Percentiles rank a stretch among this genome's conserved stretches.
phyloP scores from a whole-genome alignment of 1,140 invertebrate species.

The Melipona quadrifasciata region DNA sequence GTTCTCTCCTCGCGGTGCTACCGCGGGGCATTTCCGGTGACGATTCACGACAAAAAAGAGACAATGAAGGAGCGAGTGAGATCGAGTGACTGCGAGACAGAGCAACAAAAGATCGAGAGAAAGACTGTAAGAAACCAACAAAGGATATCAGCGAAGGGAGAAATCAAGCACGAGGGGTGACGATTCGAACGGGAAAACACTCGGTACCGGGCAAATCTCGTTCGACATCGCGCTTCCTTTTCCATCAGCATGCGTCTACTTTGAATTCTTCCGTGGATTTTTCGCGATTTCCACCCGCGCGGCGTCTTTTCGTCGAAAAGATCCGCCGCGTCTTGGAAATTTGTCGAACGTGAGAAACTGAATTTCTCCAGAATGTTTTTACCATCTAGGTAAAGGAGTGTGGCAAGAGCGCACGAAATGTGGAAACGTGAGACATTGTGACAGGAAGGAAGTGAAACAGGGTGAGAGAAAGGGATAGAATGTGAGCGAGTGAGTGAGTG shows the following conservation, averaged over 20 bases:
- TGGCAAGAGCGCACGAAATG: constrained; percentile 17
- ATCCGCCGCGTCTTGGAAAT: neutral
- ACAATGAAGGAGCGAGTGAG: constrained; percentile 18
- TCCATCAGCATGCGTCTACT: neutral
- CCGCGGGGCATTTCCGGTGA: constrained; percentile 51
- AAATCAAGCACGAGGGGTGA: neutral
- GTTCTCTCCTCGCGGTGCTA: constrained; percentile 21
- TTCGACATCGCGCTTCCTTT: constrained; percentile 16
- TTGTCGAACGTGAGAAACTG: neutral
- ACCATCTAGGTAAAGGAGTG: constrained; percentile 11
- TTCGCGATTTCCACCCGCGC: neutral
- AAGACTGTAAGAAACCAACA: constrained; percentile 34
- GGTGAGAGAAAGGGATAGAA: constrained; percentile 26
- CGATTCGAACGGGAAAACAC: constrained; percentile 12
- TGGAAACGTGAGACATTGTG: constrained; percentile 42
- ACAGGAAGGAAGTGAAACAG: constrained; percentile 46
- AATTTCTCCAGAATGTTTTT: neutral
- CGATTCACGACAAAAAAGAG: constrained; percentile 59
- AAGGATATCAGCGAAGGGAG: neutral
- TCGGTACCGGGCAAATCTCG: neutral
- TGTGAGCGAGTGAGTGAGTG: constrained; percentile 3
- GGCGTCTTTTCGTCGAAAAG: neutral
- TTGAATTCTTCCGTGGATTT: constrained; percentile 24
- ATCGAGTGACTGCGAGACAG: constrained; percentile 60
- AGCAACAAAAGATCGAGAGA: constrained; percentile 4